Conservation (phyloP, 2,888 invertebrate genomes). For the Dicroscelio sp. region DNA sequence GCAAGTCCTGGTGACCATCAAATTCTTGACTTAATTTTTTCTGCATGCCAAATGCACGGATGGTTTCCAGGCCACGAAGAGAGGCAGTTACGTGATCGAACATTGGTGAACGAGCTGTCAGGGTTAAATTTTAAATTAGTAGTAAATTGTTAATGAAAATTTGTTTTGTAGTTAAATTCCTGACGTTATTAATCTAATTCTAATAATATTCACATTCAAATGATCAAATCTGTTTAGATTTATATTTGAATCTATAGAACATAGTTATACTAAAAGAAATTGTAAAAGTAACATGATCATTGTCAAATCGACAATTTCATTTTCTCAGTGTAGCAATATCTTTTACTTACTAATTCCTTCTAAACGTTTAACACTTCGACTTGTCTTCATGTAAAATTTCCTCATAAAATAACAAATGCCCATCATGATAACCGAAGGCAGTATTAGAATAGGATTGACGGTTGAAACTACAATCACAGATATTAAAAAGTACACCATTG, state of each 20-base stretch:
- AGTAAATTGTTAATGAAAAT: too few species aligned
- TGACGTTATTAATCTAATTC: too few species aligned
- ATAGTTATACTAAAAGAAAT: too few species aligned
- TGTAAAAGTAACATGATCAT: too few species aligned
- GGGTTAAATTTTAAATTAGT: too few species aligned
- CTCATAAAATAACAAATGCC: constrained; percentile 95
- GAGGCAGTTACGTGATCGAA: constrained; percentile 98
- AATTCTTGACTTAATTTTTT: constrained; percentile 92
- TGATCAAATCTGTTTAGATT: too few species aligned
- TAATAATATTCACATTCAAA: too few species aligned
- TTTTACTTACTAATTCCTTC: constrained; percentile 96
- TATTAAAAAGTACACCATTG: constrained; percentile 92
- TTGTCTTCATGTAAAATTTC: constrained; percentile 95
- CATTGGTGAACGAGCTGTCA: constrained; percentile 98
- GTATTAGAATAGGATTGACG: constrained; percentile 94
- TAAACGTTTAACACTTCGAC: constrained; percentile 95
- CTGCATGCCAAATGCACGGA: constrained; percentile 95
- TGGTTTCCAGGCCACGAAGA: constrained; percentile 97
- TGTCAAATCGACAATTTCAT: too few species aligned
- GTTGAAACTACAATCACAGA: constrained; percentile 93
- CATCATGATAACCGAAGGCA: constrained; percentile 92
- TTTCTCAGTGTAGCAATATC: too few species aligned
- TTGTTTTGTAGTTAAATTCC: too few species aligned
- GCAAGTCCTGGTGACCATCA: constrained; percentile 93
- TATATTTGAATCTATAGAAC: too few species aligned